Base-by-base conservation (phyloP, 37 sponge, comb jelly and placozoan species). In the Beroe ovata region DNA sequence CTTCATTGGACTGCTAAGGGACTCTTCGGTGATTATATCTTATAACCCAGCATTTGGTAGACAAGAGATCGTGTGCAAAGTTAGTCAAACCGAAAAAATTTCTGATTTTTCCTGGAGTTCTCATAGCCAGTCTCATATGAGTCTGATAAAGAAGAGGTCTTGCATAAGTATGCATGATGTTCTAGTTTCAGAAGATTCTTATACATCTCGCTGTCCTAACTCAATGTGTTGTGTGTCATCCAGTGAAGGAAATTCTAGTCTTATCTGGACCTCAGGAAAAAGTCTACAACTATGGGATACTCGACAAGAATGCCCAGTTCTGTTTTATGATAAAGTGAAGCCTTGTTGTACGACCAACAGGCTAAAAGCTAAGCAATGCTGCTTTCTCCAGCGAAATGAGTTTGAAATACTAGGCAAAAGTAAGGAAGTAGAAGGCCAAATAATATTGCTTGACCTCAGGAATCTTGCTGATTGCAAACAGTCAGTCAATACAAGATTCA, bases 221-320 rank as follows among this genome's bases (percentile, higher is more conserved):
- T 25, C 42, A 1, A n/a, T 77, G 42, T 77, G 84, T 41, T 77
- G 84, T 40, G 2, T 66, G 2, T 29, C 16, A 30, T 32, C 38
- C 11, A 19, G 84, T 42, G 54, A 42, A 19, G 16, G 23, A 6
- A 40, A 21, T 20, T n/a, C 54, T 19, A 23, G 14, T 14, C 4
- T 22, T 1, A 25, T 77, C 0, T 8, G 39, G 25, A 77, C 84
- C 0, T 42, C 54, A 28, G 84, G 84, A 4, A 19, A 40, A 19
- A 40, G 25, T 21, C 16, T 77, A 3, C 26, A 39, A 41, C 0
- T 77, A 14, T 77, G 84, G 84, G 84, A 77, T 40, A 22, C 33
- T 20, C 21, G 84, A 77, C 41, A 77, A 77, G 42, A 42, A 4
- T 1, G 54, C 3, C 84, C 84, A 19, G 84, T 35, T 77, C 22